phyloP scores from a whole-genome alignment of 2,888 invertebrate species.

The Pedicia rivosa region DNA sequence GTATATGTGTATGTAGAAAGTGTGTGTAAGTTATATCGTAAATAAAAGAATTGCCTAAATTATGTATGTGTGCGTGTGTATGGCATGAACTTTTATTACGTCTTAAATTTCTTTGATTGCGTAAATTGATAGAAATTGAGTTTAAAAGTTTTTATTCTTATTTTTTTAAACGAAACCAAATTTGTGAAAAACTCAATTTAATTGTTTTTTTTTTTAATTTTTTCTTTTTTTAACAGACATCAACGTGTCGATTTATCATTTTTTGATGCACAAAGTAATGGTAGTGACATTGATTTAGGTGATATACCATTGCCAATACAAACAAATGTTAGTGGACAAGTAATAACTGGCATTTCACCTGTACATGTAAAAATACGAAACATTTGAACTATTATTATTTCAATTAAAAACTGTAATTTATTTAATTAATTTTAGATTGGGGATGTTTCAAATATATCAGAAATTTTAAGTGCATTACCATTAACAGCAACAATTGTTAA shows the following conservation, averaged over 20 bases:
- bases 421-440: no score
- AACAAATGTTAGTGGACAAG: conserved; percentile 36
- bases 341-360: conserved; percentile 35
- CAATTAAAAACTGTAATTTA: no score
- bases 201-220: conserved; percentile 3
- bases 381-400: no score
- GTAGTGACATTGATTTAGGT: conserved; percentile 33
- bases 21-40: no score
- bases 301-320: conserved; percentile 37
- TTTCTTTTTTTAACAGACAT: conserved; percentile 25
- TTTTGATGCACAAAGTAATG: conserved; percentile 34
- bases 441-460: conserved; percentile 25
- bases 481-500: conserved; percentile 30
- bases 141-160: background rate
- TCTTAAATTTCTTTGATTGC: no score
- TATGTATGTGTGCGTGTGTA: no score
- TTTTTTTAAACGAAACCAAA: no score
- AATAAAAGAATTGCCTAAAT: no score
- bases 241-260: conserved; percentile 38
- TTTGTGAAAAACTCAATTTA: background rate
- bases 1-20: no score
- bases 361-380: no score
- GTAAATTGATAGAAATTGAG: no score
- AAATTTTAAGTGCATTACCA: conserved; percentile 24
- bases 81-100: no score